Evolutionary conservation across 92 coral and sea anemone species (phyloP).

Genomic region (Porites evermanni): DNA sequence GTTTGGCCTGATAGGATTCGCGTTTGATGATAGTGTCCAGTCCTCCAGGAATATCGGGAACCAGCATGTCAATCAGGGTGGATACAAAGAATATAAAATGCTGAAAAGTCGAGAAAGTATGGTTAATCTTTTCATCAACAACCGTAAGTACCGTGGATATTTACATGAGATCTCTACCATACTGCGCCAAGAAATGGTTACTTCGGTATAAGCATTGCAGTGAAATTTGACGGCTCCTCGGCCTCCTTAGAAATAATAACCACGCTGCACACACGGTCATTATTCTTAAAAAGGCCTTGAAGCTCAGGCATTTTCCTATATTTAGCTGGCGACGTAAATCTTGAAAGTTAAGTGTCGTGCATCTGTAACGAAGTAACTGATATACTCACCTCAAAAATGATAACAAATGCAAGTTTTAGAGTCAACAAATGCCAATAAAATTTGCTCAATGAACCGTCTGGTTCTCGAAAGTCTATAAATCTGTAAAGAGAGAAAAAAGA

Average conservation of each 20-base stretch:
- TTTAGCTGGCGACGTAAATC: too few relatives aligned
- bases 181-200: too few relatives aligned
- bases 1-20: constrained; percentile 90
- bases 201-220: too few relatives aligned
- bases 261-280: too few relatives aligned
- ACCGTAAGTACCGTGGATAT: too few relatives aligned
- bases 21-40: constrained; percentile 89
- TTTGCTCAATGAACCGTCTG: constrained; percentile 72
- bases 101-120: constrained; percentile 45
- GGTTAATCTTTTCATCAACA: not conserved
- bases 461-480: constrained; percentile 81
- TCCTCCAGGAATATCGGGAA: constrained; percentile 92
- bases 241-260: too few relatives aligned
- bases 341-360: too few relatives aligned
- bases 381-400: constrained; percentile 86
- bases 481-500: constrained; percentile 38
- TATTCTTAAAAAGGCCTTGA: too few relatives aligned
- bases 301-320: too few relatives aligned
- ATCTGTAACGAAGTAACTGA: too few relatives aligned
- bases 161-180: too few relatives aligned
- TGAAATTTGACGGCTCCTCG: too few relatives aligned
- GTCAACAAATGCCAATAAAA: constrained; percentile 97
- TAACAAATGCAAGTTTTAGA: constrained; percentile 88
- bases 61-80: constrained; percentile 89
- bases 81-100: constrained; percentile 93